phyloP scores from a whole-genome alignment of 2,797 vertebrate species.

The Lithobates sylvaticus region DNA sequence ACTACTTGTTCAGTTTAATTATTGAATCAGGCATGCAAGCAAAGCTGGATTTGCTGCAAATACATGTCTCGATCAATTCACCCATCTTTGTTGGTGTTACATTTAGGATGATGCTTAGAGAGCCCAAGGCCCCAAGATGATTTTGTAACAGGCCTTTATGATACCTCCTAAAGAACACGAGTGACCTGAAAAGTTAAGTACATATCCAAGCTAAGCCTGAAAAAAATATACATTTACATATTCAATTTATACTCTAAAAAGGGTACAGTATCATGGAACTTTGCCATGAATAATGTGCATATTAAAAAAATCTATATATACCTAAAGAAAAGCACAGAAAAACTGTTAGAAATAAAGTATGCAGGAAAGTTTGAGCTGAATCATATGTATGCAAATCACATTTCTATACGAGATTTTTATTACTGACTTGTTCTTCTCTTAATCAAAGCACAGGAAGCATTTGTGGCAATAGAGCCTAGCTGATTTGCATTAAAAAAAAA shows the following conservation, averaged over 20 bases:
- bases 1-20: too few species aligned
- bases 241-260: neutral
- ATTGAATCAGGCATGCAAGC: too few species aligned
- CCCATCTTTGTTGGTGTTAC: too few species aligned
- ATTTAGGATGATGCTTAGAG: too few species aligned
- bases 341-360: neutral
- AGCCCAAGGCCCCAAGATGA: too few species aligned
- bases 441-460: constrained; percentile 45
- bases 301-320: constrained; percentile 19
- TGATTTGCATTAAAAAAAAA: constrained; percentile 50
- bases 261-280: neutral
- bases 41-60: too few species aligned
- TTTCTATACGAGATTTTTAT: constrained; percentile 32
- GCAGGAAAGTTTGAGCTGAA: neutral
- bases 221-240: constrained; percentile 20
- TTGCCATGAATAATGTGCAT: constrained; percentile 4
- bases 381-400: constrained; percentile 46
- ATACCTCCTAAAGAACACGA: neutral
- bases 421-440: constrained; percentile 43
- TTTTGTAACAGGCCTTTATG: too few species aligned
- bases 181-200: neutral
- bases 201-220: neutral
- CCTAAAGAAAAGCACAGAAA: neutral
- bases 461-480: constrained; percentile 10
- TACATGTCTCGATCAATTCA: too few species aligned